Evolutionary conservation across 1,140 invertebrate genomes (phyloP).

Genomic region (Zaprionus lachaisei): DNA sequence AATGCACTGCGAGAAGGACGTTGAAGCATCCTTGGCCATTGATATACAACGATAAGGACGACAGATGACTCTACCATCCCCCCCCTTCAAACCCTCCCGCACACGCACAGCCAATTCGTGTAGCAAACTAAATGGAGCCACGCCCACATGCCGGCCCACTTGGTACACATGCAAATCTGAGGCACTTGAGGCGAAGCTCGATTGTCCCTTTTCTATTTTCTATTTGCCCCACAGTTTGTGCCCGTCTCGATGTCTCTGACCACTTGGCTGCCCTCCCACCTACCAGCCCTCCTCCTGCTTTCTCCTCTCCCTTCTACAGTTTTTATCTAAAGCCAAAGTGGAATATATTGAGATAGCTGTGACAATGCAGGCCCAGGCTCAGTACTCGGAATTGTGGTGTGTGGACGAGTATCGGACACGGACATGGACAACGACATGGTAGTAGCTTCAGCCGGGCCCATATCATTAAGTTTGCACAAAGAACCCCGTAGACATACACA

Average conservation of each 20-base stretch:
- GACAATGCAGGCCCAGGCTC: conserved; percentile 42
- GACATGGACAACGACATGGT: conserved; percentile 29
- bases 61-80: conserved; percentile 53
- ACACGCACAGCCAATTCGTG: conserved; percentile 39
- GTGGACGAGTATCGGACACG: conserved; percentile 15
- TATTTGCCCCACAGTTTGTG: conserved; percentile 17
- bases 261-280: conserved; percentile 58
- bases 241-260: conserved; percentile 36
- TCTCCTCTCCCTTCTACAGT: not conserved
- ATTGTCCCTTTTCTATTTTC: conserved; percentile 55
- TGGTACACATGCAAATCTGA: conserved; percentile 64
- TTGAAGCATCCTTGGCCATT: conserved; percentile 58
- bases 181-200: conserved; percentile 59
- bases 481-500: conserved; percentile 27
- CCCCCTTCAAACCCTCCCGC: not conserved
- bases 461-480: conserved; percentile 71
- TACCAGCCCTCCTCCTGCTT: not conserved
- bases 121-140: conserved; percentile 41
- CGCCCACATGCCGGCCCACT: conserved; percentile 1
- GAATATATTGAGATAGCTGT: conserved; percentile 64
- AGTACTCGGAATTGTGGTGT: conserved; percentile 53
- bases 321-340: conserved; percentile 56
- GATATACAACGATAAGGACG: conserved; percentile 70
- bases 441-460: conserved; percentile 44
- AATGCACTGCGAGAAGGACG: conserved; percentile 51